A percentile compares a stretch with the other conserved stretches of the same genome.
Conservation (phyloP, 2,113 vertebrate genomes). For the Narcine bancroftii region DNA sequence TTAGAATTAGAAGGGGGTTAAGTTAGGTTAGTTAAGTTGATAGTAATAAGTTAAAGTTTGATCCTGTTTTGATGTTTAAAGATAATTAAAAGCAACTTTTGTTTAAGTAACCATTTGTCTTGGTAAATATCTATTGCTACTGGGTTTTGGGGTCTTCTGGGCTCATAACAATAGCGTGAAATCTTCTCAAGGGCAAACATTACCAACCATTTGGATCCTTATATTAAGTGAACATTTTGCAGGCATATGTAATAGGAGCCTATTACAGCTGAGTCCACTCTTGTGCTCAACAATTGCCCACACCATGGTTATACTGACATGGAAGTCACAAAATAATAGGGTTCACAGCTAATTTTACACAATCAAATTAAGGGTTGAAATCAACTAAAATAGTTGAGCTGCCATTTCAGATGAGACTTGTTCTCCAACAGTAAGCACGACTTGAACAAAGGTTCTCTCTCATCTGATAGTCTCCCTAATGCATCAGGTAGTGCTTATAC, state of each 20-base stretch:
- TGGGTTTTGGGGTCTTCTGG: too few relatives aligned
- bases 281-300: neutral
- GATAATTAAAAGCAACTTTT: too few relatives aligned
- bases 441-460: neutral
- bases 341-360: neutral
- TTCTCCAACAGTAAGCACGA: neutral
- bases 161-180: too few relatives aligned
- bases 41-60: too few relatives aligned
- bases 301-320: neutral
- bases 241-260: neutral
- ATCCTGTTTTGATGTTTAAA: too few relatives aligned
- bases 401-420: neutral
- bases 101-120: too few relatives aligned
- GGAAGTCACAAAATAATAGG: too few relatives aligned
- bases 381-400: too few relatives aligned
- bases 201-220: neutral
- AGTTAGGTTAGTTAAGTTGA: too few relatives aligned
- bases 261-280: neutral
- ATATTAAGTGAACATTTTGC: neutral
- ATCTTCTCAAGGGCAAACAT: neutral
- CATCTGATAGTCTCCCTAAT: neutral
- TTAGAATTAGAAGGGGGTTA: too few relatives aligned
- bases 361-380: neutral
- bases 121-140: too few relatives aligned
- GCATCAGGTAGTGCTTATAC: neutral